phyloP scores from a whole-genome alignment of 2,113 vertebrate species.

The Australoheros scitulus region DNA sequence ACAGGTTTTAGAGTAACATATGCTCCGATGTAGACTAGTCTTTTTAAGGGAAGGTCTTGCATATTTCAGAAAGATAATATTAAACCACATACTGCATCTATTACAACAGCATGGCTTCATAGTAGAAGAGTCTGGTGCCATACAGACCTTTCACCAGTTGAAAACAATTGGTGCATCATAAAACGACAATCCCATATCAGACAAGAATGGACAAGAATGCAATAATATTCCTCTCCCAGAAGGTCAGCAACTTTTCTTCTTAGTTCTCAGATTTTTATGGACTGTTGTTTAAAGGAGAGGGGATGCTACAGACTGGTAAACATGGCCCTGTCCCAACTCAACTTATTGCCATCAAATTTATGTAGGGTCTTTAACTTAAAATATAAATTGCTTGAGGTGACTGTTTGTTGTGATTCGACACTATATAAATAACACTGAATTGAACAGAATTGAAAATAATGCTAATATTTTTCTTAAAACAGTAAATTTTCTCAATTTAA shows the following conservation, averaged over 20 bases:
- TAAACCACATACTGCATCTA: not conserved
- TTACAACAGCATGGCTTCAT: not conserved
- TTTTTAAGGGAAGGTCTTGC: not conserved
- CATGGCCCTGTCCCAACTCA: not conserved
- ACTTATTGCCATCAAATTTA: not conserved
- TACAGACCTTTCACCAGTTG: too few species aligned
- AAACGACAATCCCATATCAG: too few species aligned
- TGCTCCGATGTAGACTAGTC: not conserved
- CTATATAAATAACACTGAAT: too few species aligned
- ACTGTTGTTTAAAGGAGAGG: not conserved
- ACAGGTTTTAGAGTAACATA: not conserved
- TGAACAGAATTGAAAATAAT: not conserved
- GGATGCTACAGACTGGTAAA: not conserved
- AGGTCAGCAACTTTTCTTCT: not conserved
- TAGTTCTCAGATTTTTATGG: not conserved
- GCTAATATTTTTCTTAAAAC: not conserved
- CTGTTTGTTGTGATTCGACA: too few species aligned
- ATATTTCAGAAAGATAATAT: not conserved
- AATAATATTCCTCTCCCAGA: not conserved
- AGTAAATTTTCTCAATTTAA: not conserved
- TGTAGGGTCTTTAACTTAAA: too few species aligned
- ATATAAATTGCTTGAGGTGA: too few species aligned
- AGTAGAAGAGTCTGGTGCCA: too few species aligned
- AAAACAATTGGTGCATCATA: too few species aligned
- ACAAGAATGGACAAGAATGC: too few species aligned